Evolutionary conservation across 2,797 vertebrate species (phyloP), one percentile per base, ranked within the genome.

Genomic region (Kryptopterus vitreolus): DNA sequence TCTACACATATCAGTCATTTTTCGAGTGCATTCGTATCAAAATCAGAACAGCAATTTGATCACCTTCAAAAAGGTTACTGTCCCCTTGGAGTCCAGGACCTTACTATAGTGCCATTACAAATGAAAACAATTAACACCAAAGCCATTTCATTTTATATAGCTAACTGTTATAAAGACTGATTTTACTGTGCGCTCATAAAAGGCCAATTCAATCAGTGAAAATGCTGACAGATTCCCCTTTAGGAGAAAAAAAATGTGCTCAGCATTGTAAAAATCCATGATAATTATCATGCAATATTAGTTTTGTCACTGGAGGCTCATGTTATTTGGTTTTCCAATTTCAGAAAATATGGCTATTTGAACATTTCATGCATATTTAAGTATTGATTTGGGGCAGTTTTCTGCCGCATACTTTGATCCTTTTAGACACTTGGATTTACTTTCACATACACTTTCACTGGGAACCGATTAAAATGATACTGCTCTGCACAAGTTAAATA

Each of bases 101-200:
- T 33, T 55, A 33, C 70, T 72, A 55, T 13, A 35, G 50, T 55
- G 29, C 26, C 31, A 72, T 55, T 72, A n/a, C 1, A 72, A 55
- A 55, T n/a, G 1, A 55, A 72, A 72, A 35, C 50, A 72, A 72
- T 72, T 72, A 55, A 31, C 85, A 80, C 86, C 83, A 83, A 86
- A 88, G 86, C 88, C 89, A 89, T 88, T 53, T 91, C 73, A 85
- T 88, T 92, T 92, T 89, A 91, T 91, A 92, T 90, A 85, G 78
- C 87, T 83, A 78, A 68, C 87, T 83, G 86, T 87, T 84, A 85
- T 85, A 74, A 81, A 86, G 86, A 81, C 79, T 82, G 84, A 86
- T 91, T 93, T 92, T 91, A 92, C 83, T 86, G 84, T 83, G 86
- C 82, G 86, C 88, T 91, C 92, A 92, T 94, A 93, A 93, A 94